Percentiles rank a stretch among this genome's conserved stretches.
Conservation (phyloP, 2,888 invertebrate genomes). For the Melanotus villosus region DNA sequence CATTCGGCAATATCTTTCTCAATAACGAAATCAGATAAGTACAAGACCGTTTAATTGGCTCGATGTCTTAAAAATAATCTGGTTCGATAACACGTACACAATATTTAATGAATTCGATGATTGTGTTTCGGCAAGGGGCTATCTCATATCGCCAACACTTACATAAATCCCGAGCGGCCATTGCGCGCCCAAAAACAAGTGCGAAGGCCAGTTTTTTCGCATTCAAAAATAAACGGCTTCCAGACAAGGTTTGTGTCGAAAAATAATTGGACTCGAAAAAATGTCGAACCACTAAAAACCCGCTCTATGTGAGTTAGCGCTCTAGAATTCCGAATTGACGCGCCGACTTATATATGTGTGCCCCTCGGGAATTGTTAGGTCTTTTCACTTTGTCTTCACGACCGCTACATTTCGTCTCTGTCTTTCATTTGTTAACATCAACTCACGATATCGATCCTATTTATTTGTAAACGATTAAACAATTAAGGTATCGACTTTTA, state of each 20-base stretch:
- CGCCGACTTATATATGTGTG: conserved; percentile 59
- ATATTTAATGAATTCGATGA: conserved; percentile 49
- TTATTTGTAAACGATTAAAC: conserved; percentile 17
- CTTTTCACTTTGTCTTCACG: conserved; percentile 37
- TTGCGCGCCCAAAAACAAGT: conserved; percentile 59
- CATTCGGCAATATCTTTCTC: conserved; percentile 6
- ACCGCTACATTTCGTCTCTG: conserved; percentile 16
- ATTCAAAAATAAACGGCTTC: conserved; percentile 61
- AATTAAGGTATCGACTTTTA: too few relatives aligned
- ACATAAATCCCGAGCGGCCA: conserved; percentile 58
- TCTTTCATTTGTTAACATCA: conserved; percentile 5
- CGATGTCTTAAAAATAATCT: conserved; percentile 40
- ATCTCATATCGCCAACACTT: conserved; percentile 60
- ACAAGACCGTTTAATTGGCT: conserved; percentile 40
- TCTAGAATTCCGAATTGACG: conserved; percentile 64
- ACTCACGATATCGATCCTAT: neutral
- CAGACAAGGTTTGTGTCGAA: conserved; percentile 63
- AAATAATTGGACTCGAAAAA: conserved; percentile 65
- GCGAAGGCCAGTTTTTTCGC: conserved; percentile 61
- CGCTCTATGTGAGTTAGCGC: conserved; percentile 63
- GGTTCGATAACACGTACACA: conserved; percentile 39
- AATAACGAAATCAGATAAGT: conserved; percentile 38
- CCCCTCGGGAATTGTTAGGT: conserved; percentile 44
- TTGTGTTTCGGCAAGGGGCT: conserved; percentile 45
- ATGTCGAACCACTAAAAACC: conserved; percentile 63